Percentiles rank a stretch among this genome's conserved stretches.
These are phyloP conservation scores for Euzophera pinguis DNA, from an alignment of 2,888 invertebrate species.

Conservation along the genomic window DNA sequence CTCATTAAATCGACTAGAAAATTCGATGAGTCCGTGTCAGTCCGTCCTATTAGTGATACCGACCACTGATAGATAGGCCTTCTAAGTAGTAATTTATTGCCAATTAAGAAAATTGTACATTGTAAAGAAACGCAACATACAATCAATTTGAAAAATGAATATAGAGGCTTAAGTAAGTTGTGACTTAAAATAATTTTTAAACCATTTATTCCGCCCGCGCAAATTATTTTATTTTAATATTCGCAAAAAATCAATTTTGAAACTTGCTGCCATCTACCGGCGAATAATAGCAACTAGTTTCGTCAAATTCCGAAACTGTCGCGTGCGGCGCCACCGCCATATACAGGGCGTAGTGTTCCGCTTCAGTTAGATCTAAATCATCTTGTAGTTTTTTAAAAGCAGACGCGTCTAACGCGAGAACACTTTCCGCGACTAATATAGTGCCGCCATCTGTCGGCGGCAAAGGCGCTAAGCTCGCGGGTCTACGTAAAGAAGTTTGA, in stretches of 20 bases:
- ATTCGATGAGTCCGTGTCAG: too few relatives aligned
- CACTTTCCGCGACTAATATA: slow-evolving; percentile 80
- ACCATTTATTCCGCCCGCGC: too few relatives aligned
- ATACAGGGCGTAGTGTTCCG: slow-evolving; percentile 93
- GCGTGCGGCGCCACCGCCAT: slow-evolving; percentile 92
- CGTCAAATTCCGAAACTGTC: slow-evolving; percentile 92
- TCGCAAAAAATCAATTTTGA: slow-evolving; percentile 39
- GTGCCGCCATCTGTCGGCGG: slow-evolving; percentile 78
- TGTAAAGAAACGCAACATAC: too few relatives aligned
- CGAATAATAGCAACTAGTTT: slow-evolving; percentile 91
- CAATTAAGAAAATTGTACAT: too few relatives aligned
- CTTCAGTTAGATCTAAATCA: slow-evolving; percentile 88
- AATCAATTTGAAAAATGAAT: too few relatives aligned
- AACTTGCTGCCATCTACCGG: slow-evolving; percentile 89
- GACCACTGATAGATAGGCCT: too few relatives aligned
- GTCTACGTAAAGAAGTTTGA: slow-evolving; percentile 45
- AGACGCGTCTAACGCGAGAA: slow-evolving; percentile 64
- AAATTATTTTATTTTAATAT: neutral
- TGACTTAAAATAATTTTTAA: too few relatives aligned
- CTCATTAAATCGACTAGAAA: too few relatives aligned
- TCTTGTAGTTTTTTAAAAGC: slow-evolving; percentile 64
- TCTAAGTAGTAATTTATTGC: too few relatives aligned
- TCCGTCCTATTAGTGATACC: too few relatives aligned
- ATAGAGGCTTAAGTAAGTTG: too few relatives aligned
- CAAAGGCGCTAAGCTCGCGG: slow-evolving; percentile 50